Conservation (phyloP, 2,888 invertebrate species). For the Aleiodes testaceus region DNA sequence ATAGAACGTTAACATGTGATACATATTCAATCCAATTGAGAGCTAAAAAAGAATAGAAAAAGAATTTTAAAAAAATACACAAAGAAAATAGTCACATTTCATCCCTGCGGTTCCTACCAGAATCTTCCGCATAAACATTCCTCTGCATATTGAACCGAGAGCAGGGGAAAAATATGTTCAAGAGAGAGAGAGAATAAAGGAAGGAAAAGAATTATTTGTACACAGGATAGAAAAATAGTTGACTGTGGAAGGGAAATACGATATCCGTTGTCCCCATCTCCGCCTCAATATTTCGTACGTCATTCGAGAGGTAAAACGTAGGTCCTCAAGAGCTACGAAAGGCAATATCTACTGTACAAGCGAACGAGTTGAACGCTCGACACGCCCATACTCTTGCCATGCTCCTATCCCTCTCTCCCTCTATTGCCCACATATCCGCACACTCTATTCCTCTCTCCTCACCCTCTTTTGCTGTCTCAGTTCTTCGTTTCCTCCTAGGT, state of each 20-base stretch:
- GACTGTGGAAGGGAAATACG: conserved; percentile 21
- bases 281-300: conserved; percentile 34
- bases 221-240: conserved; percentile 6
- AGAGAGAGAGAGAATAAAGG: no score
- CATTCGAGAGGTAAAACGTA: conserved; percentile 38
- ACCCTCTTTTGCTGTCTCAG: conserved; percentile 13
- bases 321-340: conserved; percentile 22
- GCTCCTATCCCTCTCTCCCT: conserved; percentile 28
- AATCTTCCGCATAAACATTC: no score
- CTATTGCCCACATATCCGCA: background rate
- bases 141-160: no score
- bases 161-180: no score
- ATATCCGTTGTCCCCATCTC: conserved; percentile 11
- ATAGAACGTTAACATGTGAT: conserved; percentile 46
- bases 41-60: background rate
- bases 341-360: conserved; percentile 38
- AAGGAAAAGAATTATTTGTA: no score
- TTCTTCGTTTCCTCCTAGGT: conserved; percentile 3
- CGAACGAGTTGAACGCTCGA: conserved; percentile 30
- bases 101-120: no score
- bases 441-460: background rate
- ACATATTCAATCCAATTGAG: background rate
- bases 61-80: background rate
- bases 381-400: conserved; percentile 23
- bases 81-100: no score